Percentiles rank a stretch among this genome's conserved stretches.
Conservation (phyloP, 2,113 vertebrate species). For the Mungos mungo region DNA sequence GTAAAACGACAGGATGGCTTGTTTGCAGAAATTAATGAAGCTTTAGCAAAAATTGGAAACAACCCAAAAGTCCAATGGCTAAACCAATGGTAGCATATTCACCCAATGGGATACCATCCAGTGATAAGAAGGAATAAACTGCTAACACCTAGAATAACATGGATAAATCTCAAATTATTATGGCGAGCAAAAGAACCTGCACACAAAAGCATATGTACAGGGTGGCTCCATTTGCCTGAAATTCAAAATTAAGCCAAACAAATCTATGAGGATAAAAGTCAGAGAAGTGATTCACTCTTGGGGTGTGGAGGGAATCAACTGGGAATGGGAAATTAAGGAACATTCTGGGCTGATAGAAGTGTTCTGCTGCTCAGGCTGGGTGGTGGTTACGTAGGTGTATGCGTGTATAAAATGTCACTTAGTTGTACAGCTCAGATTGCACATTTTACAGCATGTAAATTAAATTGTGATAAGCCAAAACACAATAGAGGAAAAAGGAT, state of each 20-base stretch:
- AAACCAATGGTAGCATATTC: background rate
- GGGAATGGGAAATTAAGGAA: background rate
- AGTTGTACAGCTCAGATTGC: background rate
- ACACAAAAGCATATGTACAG: background rate
- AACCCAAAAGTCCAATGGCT: background rate
- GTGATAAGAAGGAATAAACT: background rate
- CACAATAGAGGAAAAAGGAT: background rate
- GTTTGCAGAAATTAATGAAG: slow-evolving; percentile 51
- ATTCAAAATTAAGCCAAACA: background rate
- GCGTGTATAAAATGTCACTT: background rate
- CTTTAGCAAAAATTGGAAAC: background rate
- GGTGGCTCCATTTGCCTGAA: background rate
- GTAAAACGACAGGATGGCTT: background rate
- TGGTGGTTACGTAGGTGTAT: background rate
- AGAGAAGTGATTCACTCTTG: background rate
- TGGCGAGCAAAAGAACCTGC: background rate
- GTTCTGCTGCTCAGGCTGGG: background rate
- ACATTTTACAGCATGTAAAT: background rate
- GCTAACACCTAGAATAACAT: background rate
- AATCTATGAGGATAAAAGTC: background rate
- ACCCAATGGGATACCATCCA: background rate
- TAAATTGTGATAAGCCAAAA: background rate
- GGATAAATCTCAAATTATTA: background rate
- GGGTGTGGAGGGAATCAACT: background rate
- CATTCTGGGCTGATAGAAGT: background rate